These are phyloP conservation scores for Cordilura impudica DNA, from an alignment of 2,888 invertebrate species.

Conservation along the genomic window DNA sequence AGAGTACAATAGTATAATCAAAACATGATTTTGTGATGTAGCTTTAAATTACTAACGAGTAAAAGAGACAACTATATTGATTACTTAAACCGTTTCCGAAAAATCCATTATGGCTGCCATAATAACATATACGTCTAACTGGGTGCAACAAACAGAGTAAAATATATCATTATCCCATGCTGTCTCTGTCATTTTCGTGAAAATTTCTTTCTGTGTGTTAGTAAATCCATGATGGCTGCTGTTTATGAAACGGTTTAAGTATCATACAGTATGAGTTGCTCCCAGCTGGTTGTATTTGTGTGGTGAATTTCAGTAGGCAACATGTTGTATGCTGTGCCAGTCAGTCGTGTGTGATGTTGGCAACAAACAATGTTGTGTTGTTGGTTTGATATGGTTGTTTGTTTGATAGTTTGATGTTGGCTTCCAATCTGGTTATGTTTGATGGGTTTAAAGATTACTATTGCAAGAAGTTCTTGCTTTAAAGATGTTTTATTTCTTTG, in stretches of 20 bases:
- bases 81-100: constrained; percentile 53
- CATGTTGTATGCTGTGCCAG: constrained; percentile 19
- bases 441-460: constrained; percentile 33
- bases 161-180: background rate
- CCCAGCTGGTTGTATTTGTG: background rate
- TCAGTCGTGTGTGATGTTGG: constrained; percentile 17
- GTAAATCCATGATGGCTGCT: constrained; percentile 67
- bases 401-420: constrained; percentile 10
- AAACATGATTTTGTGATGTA: constrained; percentile 25
- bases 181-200: constrained; percentile 64
- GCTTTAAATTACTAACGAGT: background rate
- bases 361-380: background rate
- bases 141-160: constrained; percentile 23
- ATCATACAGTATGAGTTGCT: constrained; percentile 48
- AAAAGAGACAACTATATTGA: constrained; percentile 14
- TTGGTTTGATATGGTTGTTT: constrained; percentile 11
- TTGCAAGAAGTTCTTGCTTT: background rate
- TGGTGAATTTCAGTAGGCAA: constrained; percentile 24
- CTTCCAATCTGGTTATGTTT: constrained; percentile 17
- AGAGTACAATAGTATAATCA: constrained; percentile 22
- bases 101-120: constrained; percentile 65
- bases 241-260: constrained; percentile 58
- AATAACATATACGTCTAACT: background rate
- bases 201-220: constrained; percentile 31
- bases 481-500: background rate